Evolutionary conservation across 2,113 vertebrate species (phyloP).

Genomic region (Fregetta grallaria): DNA sequence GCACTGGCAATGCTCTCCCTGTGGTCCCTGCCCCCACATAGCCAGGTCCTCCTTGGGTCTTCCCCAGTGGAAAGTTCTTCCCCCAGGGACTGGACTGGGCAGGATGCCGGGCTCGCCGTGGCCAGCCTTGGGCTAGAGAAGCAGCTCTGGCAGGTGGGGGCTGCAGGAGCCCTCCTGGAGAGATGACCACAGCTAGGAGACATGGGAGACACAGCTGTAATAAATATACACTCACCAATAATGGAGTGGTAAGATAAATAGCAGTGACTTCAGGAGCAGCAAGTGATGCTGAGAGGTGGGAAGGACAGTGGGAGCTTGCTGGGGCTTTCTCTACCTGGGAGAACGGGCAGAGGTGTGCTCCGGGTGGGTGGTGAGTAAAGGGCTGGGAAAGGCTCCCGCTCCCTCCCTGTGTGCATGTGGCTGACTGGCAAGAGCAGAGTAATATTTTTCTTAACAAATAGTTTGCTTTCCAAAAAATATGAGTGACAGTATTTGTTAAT

Average conservation of each 20-base stretch:
- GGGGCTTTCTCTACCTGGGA: background rate
- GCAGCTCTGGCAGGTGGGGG: background rate
- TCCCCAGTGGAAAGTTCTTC: background rate
- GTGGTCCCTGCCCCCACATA: background rate
- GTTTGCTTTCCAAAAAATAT: background rate
- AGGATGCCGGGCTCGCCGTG: background rate
- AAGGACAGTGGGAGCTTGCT: rapidly evolving
- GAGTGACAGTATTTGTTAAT: conserved; percentile 42
- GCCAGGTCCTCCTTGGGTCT: background rate
- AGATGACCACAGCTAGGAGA: rapidly evolving
- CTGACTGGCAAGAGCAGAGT: background rate
- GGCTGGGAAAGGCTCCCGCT: background rate
- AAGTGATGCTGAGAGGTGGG: background rate
- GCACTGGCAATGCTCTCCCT: background rate
- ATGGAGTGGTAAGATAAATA: rapidly evolving
- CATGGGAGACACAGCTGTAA: background rate
- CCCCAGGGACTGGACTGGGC: too few species aligned
- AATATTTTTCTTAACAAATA: background rate
- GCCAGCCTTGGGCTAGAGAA: background rate
- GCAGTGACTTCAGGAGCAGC: background rate
- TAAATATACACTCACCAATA: rapidly evolving
- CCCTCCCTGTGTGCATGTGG: rapidly evolving
- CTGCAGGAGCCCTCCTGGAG: background rate
- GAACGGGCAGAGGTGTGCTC: background rate
- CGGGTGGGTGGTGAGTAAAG: background rate